A percentile compares a stretch with the other conserved stretches of the same genome.
phyloP scores from a whole-genome alignment of 2,113 vertebrate genomes.

The Astur gentilis region DNA sequence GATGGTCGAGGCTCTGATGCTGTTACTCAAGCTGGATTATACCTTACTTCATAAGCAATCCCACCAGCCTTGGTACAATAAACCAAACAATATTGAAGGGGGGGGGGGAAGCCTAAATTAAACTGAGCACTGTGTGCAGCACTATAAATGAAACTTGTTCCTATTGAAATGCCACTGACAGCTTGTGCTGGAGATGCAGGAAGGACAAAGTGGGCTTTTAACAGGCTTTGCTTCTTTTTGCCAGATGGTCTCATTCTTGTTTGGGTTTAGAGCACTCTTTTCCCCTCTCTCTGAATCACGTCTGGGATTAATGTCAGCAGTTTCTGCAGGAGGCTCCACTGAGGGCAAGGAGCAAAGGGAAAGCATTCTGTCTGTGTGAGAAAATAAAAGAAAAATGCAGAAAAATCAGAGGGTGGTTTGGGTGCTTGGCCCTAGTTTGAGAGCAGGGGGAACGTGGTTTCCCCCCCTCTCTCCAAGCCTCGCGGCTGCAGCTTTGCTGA shows the following conservation, averaged over 20 bases:
- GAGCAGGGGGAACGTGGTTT: neutral
- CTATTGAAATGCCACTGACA: neutral
- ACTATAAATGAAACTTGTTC: neutral
- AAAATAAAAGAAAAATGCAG: neutral
- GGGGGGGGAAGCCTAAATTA: neutral
- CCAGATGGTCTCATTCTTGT: neutral
- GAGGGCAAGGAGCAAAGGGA: neutral
- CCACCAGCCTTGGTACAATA: neutral
- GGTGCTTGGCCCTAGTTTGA: neutral
- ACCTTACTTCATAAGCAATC: neutral
- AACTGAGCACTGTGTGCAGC: neutral
- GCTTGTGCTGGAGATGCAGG: neutral
- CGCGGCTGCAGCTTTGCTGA: neutral
- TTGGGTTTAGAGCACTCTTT: neutral
- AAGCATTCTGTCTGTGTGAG: neutral
- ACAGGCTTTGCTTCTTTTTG: neutral
- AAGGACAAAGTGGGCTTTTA: neutral
- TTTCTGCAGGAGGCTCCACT: neutral
- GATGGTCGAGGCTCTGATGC: neutral
- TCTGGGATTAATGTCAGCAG: neutral
- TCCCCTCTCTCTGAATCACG: neutral
- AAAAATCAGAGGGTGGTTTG: neutral
- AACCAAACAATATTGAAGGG: neutral
- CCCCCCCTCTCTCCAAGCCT: neutral
- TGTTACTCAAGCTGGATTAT: neutral